These are phyloP conservation scores for Achatina immaculata DNA, from an alignment of 1,140 invertebrate genomes.

Conservation along the genomic window DNA sequence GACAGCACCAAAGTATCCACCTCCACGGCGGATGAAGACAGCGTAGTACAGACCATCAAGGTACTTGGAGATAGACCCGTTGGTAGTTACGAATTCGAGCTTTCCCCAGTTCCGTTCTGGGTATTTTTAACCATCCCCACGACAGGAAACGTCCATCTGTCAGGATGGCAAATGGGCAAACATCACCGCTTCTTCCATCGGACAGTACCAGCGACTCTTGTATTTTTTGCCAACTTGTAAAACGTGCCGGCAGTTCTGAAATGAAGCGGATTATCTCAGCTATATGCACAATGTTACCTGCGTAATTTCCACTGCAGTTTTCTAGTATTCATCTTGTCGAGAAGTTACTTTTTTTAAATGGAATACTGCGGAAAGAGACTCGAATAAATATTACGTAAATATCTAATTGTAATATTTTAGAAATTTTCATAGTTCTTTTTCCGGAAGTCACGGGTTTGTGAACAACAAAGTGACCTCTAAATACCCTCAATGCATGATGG, in stretches of 20 bases:
- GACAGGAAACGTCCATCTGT: constrained; percentile 39
- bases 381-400: too few relatives aligned
- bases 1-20: constrained; percentile 43
- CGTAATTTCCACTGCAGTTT: neutral
- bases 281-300: neutral
- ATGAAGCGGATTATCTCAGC: too few relatives aligned
- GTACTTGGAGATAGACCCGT: constrained; percentile 40
- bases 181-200: constrained; percentile 43
- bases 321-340: neutral
- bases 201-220: constrained; percentile 13
- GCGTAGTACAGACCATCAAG: constrained; percentile 27
- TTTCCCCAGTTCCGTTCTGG: constrained; percentile 41
- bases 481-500: too few relatives aligned
- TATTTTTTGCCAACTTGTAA: constrained; percentile 44
- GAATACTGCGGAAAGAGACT: too few relatives aligned
- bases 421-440: too few relatives aligned
- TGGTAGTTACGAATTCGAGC: constrained; percentile 40
- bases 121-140: constrained; percentile 43
- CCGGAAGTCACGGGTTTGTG: too few relatives aligned
- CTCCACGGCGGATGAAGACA: constrained; percentile 31
- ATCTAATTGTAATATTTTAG: too few relatives aligned
- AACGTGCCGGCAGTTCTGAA: too few relatives aligned
- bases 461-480: too few relatives aligned
- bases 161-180: constrained; percentile 44
- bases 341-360: neutral